Percentiles rank a stretch among this genome's conserved stretches.
These are phyloP conservation scores for Aradophagus sp. DNA, from an alignment of 1,140 invertebrate species.

Conservation along the genomic window DNA sequence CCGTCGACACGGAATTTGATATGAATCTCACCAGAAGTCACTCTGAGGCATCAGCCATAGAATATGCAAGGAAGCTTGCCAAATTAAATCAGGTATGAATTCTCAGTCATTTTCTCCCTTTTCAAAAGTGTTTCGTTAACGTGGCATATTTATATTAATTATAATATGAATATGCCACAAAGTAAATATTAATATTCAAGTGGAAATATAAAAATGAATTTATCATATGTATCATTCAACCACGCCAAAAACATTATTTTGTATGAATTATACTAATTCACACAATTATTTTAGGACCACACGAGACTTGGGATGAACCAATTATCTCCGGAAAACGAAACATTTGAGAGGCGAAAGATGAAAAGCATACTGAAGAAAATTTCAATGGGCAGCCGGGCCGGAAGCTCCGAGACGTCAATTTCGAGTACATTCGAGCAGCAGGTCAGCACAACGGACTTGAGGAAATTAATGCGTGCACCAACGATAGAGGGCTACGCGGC, in stretches of 20 bases:
- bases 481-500: constrained; percentile 91
- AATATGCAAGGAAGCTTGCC: constrained; percentile 69
- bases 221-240: no score
- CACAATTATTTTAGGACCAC: constrained; percentile 30
- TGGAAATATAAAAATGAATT: no score
- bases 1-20: constrained; percentile 75
- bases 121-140: no score
- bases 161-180: no score
- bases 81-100: constrained; percentile 69
- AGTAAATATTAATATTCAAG: no score
- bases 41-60: constrained; percentile 76
- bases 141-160: no score
- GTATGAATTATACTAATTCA: no score
- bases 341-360: constrained; percentile 84
- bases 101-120: no score
- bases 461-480: constrained; percentile 83
- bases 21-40: constrained; percentile 79
- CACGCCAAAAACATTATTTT: no score
- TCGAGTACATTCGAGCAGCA: constrained; percentile 67
- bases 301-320: constrained; percentile 44
- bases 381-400: constrained; percentile 78
- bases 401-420: constrained; percentile 67
- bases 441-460: constrained; percentile 76
- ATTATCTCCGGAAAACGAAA: constrained; percentile 86
- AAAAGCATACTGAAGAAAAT: constrained; percentile 91